Conservation (phyloP, 2,888 invertebrate genomes). For the Drosophila emarginata region DNA sequence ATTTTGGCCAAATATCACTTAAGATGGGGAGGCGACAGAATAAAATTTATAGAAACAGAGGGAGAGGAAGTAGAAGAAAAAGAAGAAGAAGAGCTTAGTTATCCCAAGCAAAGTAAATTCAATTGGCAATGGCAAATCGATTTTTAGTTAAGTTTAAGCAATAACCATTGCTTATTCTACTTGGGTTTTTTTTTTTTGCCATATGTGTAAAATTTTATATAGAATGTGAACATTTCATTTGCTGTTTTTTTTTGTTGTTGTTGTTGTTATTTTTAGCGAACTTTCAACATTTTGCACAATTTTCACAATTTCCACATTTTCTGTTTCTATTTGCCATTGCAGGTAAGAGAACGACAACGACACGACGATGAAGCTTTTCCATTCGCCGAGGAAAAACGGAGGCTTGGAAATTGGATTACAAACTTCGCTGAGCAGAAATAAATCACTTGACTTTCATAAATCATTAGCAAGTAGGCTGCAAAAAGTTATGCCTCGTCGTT, state of each 20-base stretch:
- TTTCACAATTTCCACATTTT: neutral
- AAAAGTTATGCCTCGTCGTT: conserved; percentile 9
- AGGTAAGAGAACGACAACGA: conserved; percentile 3
- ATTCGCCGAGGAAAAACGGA: neutral
- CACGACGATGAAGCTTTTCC: neutral
- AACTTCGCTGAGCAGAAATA: conserved; percentile 57
- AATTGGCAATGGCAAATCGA: conserved; percentile 42
- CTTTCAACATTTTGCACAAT: conserved; percentile 1
- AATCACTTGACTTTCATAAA: conserved; percentile 59
- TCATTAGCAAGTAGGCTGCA: conserved; percentile 43
- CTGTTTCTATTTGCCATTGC: conserved; percentile 3
- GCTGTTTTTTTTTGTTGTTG: neutral
- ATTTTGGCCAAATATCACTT: neutral
- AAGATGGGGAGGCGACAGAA: neutral
- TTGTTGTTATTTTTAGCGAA: neutral
- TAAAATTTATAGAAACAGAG: too few species aligned
- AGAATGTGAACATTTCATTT: neutral
- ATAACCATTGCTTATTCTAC: conserved; percentile 1
- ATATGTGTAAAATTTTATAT: conserved; percentile 3
- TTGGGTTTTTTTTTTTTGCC: neutral
- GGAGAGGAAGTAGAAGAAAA: neutral
- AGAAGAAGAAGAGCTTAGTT: neutral
- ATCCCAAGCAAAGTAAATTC: conserved; percentile 24
- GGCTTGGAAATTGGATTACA: conserved; percentile 51
- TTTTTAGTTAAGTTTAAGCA: conserved; percentile 31